phyloP scores from a whole-genome alignment of 2,797 vertebrate species.

The Lerista edwardsae region DNA sequence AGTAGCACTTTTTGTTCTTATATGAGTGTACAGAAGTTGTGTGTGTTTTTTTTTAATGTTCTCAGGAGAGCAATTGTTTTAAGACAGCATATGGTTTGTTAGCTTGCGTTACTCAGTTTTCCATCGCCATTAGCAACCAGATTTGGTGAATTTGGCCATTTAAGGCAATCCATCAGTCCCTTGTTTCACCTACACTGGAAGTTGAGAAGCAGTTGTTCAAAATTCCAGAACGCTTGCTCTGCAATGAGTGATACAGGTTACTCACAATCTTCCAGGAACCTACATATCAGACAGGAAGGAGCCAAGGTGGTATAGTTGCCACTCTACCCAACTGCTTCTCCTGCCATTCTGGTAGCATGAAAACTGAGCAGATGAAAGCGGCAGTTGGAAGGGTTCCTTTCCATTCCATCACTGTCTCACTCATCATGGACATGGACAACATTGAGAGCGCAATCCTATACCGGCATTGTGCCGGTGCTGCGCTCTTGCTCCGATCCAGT shows the following conservation, averaged over 20 bases:
- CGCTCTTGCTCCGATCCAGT: too few species aligned
- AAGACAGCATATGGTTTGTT: background rate
- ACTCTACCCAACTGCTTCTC: background rate
- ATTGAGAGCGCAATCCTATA: too few species aligned
- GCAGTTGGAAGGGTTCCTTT: background rate
- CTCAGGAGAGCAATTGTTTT: conserved; percentile 3
- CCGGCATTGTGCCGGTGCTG: too few species aligned
- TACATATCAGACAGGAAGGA: background rate
- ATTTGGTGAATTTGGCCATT: background rate
- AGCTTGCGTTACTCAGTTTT: background rate
- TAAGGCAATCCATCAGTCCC: background rate
- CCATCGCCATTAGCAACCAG: background rate
- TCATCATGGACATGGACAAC: background rate
- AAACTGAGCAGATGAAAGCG: background rate
- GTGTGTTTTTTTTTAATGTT: background rate
- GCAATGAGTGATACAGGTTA: background rate
- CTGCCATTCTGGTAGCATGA: background rate
- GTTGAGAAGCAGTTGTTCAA: background rate
- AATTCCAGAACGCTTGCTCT: background rate
- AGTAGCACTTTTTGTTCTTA: conserved; percentile 39
- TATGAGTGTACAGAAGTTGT: conserved; percentile 19
- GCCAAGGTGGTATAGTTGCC: too few species aligned
- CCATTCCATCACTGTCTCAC: background rate
- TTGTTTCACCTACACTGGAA: background rate
- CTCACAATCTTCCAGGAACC: background rate